Evolutionary conservation across 2,113 vertebrate species (phyloP), one percentile per base, ranked within the genome.

Genomic region (Fukomys damarensis): DNA sequence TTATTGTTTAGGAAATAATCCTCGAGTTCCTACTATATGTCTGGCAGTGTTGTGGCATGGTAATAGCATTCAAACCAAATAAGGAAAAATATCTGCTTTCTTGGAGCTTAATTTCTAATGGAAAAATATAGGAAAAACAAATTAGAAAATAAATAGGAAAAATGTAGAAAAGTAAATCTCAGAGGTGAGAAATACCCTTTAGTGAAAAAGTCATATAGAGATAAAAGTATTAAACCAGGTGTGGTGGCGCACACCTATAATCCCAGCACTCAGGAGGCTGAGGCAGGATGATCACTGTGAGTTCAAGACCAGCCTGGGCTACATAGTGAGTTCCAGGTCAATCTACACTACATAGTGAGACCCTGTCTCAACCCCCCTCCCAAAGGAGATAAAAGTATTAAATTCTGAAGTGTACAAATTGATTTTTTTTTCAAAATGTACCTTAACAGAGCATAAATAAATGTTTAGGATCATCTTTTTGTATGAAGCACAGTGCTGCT

Each of bases 391-490:
- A 68, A 77, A 80, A 92, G 41, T 4, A 24, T 72, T 68, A 32
- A 86, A 94, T 86, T 95, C n/a, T 82, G 54, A 89, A 81, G 16
- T 89, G 1, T 76, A 26, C 82, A 26, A 65, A 35, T 80, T 56
- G 30, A 35, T 32, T 28, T n/a, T 65, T n/a, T 65, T 58, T 72
- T n/a, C n/a, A 52, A 68, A 82, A 68, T 77, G 52, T 83, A 46
- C 16, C 20, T 56, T 35, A 79, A 84, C n/a, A 93, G n/a, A 59
- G 14, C 28, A 4, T n/a, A 22, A 83, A 56, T 56, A 4, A 49
- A 9, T 76, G 38, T 84, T 94, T 46, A 54, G 58, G 35, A 52
- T 54, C 56, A 59, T 38, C 14, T n/a, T 46, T 41, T 32, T 65
- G 30, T 86, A 26, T 58, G 58, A 84, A 74, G 26, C 19, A 14